These are phyloP conservation scores for Palythoa grandis DNA, from an alignment of 92 coral and sea anemone genomes.

Conservation along the genomic window DNA sequence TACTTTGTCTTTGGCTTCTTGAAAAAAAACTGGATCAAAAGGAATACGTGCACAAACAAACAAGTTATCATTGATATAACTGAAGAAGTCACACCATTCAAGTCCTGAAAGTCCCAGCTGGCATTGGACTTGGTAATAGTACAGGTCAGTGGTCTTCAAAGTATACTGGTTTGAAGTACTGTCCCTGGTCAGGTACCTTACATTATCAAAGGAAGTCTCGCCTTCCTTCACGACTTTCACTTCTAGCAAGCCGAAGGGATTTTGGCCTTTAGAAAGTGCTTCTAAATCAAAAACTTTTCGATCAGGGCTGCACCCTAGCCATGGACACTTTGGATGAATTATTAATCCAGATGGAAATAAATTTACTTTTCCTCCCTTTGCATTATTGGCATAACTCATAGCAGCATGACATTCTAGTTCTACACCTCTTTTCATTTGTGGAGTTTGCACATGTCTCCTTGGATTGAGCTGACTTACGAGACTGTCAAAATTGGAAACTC, in stretches of 20 bases:
- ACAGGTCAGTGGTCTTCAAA: slow-evolving; percentile 34
- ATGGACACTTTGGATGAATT: slow-evolving; percentile 31
- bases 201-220: slow-evolving; percentile 44
- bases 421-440: slow-evolving; percentile 57
- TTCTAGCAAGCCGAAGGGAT: slow-evolving; percentile 55
- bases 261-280: slow-evolving; percentile 8
- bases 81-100: neutral
- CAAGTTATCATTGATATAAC: neutral
- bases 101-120: slow-evolving; percentile 52
- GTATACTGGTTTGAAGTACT: slow-evolving; percentile 1
- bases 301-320: slow-evolving; percentile 70
- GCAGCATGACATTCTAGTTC: slow-evolving; percentile 51
- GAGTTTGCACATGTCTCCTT: slow-evolving; percentile 35
- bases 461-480: slow-evolving; percentile 58
- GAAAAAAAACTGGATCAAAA: neutral
- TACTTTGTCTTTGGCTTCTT: neutral
- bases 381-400: slow-evolving; percentile 40
- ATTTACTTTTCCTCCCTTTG: slow-evolving; percentile 36
- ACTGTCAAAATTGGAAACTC: slow-evolving; percentile 55
- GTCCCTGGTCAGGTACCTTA: slow-evolving; percentile 44
- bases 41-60: neutral
- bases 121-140: slow-evolving; percentile 57
- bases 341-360: slow-evolving; percentile 49
- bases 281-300: slow-evolving; percentile 53
- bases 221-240: slow-evolving; percentile 61